Base-by-base conservation (phyloP, 1,140 invertebrate species). In the Megathymus violae region DNA sequence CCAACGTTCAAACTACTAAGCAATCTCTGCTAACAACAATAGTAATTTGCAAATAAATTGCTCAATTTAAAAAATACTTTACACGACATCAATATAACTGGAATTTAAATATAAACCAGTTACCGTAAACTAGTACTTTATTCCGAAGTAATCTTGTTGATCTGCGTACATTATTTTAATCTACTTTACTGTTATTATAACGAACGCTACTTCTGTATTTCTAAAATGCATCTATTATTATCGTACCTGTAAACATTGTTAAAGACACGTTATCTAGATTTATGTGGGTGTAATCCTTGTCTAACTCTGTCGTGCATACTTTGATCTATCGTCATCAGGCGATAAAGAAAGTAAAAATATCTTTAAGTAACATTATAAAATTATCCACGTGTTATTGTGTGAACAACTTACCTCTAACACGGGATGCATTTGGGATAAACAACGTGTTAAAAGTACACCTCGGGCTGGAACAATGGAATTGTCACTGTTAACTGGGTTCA, bases 121-220 rank as follows among this genome's bases (percentile, higher is more conserved):
- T 25, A 46, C 43, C 43, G 14, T 46, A 46, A 7, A 17, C 10
- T 13, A 19, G n/a, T 13, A 27, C 6, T 50, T 6, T 25, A 38
- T 36, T 51, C 22, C 14, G 16, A n/a, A 9, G 11, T 7, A 36
- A 51, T 36, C 14, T 51, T 15, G 38, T 51, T 19, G 11, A 13
- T 11, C 38, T 52, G 17, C 16, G 1, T 16, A n/a, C 16, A 19
- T 11, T 15, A 19, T 52, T 38, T 40, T 34, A 52, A 52, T 52
- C 36, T 25, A 40, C 34, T 40, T 19, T 17, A 6, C 44, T 13
- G 50, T 25, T 52, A 7, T 40, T 52, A 36, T 38, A 38, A 3
- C 19, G 17, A 52, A 40, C 13, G 38, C 34, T 40, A 40, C 22
- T 11, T 40, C 15, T 10, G n/a, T 22, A 17, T 22, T 4, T 15